These are phyloP conservation scores for Lampropteryx suffumata DNA, from an alignment of 2,888 invertebrate genomes.

Conservation along the genomic window DNA sequence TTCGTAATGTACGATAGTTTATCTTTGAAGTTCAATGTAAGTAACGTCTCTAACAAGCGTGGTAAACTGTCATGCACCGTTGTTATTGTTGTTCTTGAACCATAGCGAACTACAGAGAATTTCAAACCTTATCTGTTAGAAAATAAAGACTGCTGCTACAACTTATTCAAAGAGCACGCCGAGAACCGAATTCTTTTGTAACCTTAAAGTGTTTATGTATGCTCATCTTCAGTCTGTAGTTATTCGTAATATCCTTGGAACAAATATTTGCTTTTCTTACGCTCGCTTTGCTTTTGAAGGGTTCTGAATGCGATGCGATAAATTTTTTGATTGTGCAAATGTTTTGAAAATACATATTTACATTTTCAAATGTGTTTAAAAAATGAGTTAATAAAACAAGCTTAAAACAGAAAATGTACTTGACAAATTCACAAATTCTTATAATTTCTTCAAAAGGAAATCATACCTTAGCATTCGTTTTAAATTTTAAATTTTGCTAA, in stretches of 20 bases:
- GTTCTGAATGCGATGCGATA: constrained; percentile 14
- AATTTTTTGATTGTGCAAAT: constrained; percentile 12
- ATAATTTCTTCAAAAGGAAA: too few relatives aligned
- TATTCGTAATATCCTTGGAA: constrained; percentile 37
- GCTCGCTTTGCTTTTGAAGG: constrained; percentile 26
- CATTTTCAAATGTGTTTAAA: background rate
- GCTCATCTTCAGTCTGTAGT: constrained; percentile 26
- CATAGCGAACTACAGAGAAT: background rate
- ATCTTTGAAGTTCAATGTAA: constrained; percentile 27
- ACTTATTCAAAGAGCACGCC: background rate
- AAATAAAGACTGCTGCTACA: constrained; percentile 2
- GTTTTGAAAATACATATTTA: background rate
- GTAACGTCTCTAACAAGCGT: constrained; percentile 35
- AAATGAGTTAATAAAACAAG: too few relatives aligned
- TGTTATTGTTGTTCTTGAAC: constrained; percentile 11
- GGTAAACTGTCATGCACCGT: constrained; percentile 23
- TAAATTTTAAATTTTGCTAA: background rate
- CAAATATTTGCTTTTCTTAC: constrained; percentile 39
- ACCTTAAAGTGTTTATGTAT: constrained; percentile 20
- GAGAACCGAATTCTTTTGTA: constrained; percentile 8
- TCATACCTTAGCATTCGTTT: too few relatives aligned
- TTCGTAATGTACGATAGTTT: constrained; percentile 15
- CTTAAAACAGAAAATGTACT: too few relatives aligned
- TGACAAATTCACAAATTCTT: too few relatives aligned
- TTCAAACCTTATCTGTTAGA: background rate